These are phyloP conservation scores for Pimephales promelas DNA, from an alignment of 2,113 vertebrate species.

Conservation along the genomic window DNA sequence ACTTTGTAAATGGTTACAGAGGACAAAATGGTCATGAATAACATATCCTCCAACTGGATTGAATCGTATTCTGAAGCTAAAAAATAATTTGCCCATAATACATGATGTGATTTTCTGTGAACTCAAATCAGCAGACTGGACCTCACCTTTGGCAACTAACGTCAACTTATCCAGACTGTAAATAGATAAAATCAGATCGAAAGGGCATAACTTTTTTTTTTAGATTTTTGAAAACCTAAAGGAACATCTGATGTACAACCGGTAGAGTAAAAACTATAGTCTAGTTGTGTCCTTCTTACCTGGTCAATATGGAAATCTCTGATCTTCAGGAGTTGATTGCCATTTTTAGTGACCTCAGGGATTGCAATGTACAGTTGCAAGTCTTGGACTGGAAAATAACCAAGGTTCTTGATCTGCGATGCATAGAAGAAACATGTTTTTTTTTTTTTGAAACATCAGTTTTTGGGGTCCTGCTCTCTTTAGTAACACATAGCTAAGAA, in stretches of 20 bases:
- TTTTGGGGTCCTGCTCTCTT: background rate
- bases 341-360: slow-evolving; percentile 76
- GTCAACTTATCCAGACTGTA: background rate
- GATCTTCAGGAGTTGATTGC: slow-evolving; percentile 79
- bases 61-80: background rate
- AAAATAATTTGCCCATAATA: background rate
- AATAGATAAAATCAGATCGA: background rate
- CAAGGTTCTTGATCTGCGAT: slow-evolving; percentile 82
- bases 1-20: too few relatives aligned
- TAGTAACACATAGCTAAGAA: background rate
- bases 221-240: background rate
- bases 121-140: background rate
- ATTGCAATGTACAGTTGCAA: slow-evolving; percentile 76
- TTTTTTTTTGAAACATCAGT: background rate
- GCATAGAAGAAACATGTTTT: slow-evolving; percentile 21
- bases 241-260: background rate
- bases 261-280: background rate
- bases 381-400: slow-evolving; percentile 80
- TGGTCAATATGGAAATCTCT: slow-evolving; percentile 70
- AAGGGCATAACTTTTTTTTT: background rate
- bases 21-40: too few relatives aligned
- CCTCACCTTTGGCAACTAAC: background rate
- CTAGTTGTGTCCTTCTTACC: slow-evolving; percentile 65
- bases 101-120: background rate
- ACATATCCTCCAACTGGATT: background rate